Percentiles rank a stretch among this genome's conserved stretches.
phyloP scores from a whole-genome alignment of 2,888 invertebrate genomes.

The Anoplius nigerrimus region DNA sequence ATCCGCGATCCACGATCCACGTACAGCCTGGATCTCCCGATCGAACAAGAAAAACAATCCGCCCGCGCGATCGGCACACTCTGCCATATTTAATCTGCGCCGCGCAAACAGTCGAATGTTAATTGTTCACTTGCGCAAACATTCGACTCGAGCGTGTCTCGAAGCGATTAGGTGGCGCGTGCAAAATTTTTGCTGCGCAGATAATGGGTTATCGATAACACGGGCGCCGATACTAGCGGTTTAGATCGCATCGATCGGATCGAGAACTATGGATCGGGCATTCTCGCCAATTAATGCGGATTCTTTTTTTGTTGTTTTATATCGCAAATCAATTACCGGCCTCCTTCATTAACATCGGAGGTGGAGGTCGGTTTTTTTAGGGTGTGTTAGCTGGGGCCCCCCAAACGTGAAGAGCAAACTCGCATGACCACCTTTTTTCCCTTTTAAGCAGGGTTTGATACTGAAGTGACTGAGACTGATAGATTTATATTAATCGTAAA shows the following conservation, averaged over 20 bases:
- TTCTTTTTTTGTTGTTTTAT: too few relatives aligned
- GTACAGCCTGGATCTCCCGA: too few relatives aligned
- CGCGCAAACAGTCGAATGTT: background rate
- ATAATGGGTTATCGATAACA: background rate
- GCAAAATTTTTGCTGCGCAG: background rate
- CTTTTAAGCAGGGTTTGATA: slow-evolving; percentile 69
- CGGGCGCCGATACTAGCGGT: too few relatives aligned
- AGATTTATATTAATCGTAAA: slow-evolving; percentile 66
- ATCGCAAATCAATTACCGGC: too few relatives aligned
- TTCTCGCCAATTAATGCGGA: slow-evolving; percentile 39
- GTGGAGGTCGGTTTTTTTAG: slow-evolving; percentile 21
- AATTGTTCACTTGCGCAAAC: slow-evolving; percentile 6
- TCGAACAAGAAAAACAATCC: too few relatives aligned
- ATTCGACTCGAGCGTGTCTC: background rate
- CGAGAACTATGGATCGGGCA: background rate
- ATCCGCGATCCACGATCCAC: too few relatives aligned
- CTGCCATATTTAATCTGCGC: too few relatives aligned
- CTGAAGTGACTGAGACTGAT: slow-evolving; percentile 68
- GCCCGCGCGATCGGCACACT: too few relatives aligned
- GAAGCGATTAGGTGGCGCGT: background rate
- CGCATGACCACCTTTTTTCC: slow-evolving; percentile 67
- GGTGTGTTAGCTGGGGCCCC: slow-evolving; percentile 52
- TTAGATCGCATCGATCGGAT: too few relatives aligned
- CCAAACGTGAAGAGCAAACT: slow-evolving; percentile 63
- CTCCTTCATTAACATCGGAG: too few relatives aligned